Evolutionary conservation across 2,888 invertebrate genomes (phyloP).

Genomic region (Trachelus troglodyta): DNA sequence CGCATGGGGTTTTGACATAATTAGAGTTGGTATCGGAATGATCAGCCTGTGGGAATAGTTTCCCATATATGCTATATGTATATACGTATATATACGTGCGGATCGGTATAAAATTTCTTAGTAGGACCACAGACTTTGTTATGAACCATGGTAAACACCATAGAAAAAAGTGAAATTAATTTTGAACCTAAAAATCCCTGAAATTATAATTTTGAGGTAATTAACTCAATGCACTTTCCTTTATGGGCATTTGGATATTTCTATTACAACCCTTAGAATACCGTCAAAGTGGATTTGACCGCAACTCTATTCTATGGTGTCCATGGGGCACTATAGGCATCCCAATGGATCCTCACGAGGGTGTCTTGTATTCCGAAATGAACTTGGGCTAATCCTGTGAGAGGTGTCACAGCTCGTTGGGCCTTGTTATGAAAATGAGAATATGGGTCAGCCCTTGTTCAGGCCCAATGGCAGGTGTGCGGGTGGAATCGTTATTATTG

Average conservation of each 20-base stretch:
- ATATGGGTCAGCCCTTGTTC: conserved; percentile 39
- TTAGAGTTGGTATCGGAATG: conserved; percentile 60
- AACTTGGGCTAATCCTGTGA: conserved; percentile 26
- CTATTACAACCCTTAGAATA: too few species aligned
- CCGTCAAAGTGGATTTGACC: too few species aligned
- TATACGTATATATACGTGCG: conserved; percentile 5
- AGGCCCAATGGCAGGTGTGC: conserved; percentile 47
- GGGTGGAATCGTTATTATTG: conserved; percentile 57
- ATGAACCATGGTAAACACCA: not conserved
- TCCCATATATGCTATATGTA: not conserved
- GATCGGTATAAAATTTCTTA: too few species aligned
- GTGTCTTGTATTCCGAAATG: too few species aligned
- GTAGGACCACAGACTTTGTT: too few species aligned
- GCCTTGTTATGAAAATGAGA: conserved; percentile 38
- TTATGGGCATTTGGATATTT: too few species aligned
- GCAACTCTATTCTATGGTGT: too few species aligned
- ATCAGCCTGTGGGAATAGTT: conserved; percentile 57
- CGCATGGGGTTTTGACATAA: conserved; percentile 57
- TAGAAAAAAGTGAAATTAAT: not conserved
- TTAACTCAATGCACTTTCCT: too few species aligned
- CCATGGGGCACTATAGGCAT: too few species aligned
- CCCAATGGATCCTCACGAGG: too few species aligned
- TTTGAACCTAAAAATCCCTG: too few species aligned
- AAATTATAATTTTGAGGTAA: too few species aligned
- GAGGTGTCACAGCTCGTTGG: conserved; percentile 30